Evolutionary conservation across 2,797 vertebrate species (phyloP).

Genomic region (Sebastes matsubarae): DNA sequence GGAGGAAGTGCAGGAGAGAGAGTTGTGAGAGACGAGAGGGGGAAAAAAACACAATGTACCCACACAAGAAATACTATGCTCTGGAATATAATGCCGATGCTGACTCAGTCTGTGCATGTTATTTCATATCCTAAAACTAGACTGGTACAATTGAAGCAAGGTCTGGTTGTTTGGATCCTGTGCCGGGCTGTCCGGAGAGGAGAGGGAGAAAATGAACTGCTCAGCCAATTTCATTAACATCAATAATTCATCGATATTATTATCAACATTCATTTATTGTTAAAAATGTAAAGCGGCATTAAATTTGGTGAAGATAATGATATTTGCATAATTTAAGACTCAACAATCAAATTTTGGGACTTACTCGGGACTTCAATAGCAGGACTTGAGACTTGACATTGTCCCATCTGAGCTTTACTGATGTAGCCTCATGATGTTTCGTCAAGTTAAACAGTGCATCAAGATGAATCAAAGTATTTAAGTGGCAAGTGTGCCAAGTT

Average conservation of each 20-base stretch:
- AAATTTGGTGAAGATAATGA: not conserved
- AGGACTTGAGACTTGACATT: not conserved
- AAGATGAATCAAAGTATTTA: not conserved
- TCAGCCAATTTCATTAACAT: not conserved
- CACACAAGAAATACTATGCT: slow-evolving; percentile 1
- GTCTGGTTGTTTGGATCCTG: not conserved
- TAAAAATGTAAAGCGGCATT: not conserved
- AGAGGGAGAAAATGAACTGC: not conserved
- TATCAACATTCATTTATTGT: not conserved
- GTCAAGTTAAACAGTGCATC: not conserved
- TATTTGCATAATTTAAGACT: not conserved
- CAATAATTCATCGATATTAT: not conserved
- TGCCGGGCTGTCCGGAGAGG: not conserved
- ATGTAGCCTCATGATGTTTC: not conserved
- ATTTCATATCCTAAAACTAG: not conserved
- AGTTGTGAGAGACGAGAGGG: not conserved
- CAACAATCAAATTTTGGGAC: not conserved
- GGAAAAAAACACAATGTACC: slow-evolving; percentile 5
- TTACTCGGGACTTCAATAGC: not conserved
- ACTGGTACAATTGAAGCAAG: not conserved
- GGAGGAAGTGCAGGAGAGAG: not conserved
- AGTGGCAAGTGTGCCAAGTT: not conserved
- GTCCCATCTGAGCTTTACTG: not conserved
- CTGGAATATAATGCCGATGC: not conserved
- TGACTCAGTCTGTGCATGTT: not conserved